A percentile compares a stretch with the other conserved stretches of the same genome.
These are phyloP conservation scores for Plutella xylostella DNA, from an alignment of 2,888 invertebrate species.

Conservation along the genomic window DNA sequence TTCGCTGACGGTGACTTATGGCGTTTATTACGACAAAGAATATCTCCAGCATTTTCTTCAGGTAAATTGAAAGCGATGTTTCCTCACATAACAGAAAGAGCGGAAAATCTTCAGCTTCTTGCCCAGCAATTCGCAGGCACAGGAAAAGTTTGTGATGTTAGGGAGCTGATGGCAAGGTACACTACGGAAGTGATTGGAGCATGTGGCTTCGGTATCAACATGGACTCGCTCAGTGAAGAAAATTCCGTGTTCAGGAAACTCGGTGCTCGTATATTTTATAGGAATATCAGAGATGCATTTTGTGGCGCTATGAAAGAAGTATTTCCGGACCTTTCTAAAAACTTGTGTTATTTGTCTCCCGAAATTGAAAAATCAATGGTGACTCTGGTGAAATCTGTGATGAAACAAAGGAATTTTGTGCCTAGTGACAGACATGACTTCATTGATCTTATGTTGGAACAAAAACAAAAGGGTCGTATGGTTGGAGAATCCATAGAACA, in stretches of 20 bases:
- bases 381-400: slow-evolving; percentile 34
- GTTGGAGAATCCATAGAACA: slow-evolving; percentile 44
- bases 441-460: slow-evolving; percentile 49
- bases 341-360: slow-evolving; percentile 34
- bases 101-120: slow-evolving; percentile 37
- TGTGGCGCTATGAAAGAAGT: slow-evolving; percentile 35
- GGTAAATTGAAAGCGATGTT: slow-evolving; percentile 57
- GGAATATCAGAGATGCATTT: slow-evolving; percentile 35
- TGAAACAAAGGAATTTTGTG: slow-evolving; percentile 39
- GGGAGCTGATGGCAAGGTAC: slow-evolving; percentile 13
- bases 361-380: slow-evolving; percentile 38
- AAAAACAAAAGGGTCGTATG: slow-evolving; percentile 45
- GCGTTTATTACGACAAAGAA: slow-evolving; percentile 48
- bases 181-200: slow-evolving; percentile 14
- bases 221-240: slow-evolving; percentile 12
- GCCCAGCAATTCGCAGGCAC: neutral
- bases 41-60: slow-evolving; percentile 51
- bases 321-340: slow-evolving; percentile 45
- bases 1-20: slow-evolving; percentile 54
- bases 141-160: slow-evolving; percentile 1
- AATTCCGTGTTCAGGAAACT: slow-evolving; percentile 10
- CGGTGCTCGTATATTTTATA: slow-evolving; percentile 39
- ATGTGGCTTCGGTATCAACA: slow-evolving; percentile 12
- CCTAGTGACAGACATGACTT: slow-evolving; percentile 51
- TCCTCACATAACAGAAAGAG: slow-evolving; percentile 45